Conservation (phyloP, 2,113 vertebrate species). For the Sinocyclocheilus anophthalmus region DNA sequence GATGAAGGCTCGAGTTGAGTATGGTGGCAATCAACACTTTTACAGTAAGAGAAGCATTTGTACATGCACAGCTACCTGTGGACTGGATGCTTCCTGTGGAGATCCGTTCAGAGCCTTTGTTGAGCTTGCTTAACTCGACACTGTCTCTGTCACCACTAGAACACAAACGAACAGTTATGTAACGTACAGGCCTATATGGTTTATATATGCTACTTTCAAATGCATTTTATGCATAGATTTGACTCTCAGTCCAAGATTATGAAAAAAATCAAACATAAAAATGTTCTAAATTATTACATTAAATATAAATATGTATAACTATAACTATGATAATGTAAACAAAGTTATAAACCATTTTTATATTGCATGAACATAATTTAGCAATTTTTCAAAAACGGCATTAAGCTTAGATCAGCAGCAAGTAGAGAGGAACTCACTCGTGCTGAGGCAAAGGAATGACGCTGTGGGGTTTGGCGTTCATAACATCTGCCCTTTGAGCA, state of each 20-base stretch:
- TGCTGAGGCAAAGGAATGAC: constrained; percentile 83
- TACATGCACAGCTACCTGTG: constrained; percentile 75
- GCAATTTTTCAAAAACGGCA: too few species aligned
- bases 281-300: too few species aligned
- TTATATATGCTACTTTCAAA: background rate
- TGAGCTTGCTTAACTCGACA: constrained; percentile 79
- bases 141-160: constrained; percentile 85
- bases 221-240: background rate
- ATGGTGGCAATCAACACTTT: background rate
- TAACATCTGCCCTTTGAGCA: constrained; percentile 85
- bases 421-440: constrained; percentile 61
- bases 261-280: background rate
- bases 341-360: too few species aligned
- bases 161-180: constrained; percentile 47
- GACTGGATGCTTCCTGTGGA: constrained; percentile 79
- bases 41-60: background rate
- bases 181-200: background rate
- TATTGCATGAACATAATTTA: too few species aligned
- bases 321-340: too few species aligned
- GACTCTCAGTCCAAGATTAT: background rate
- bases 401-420: too few species aligned
- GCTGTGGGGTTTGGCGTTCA: constrained; percentile 83
- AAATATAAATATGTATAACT: too few species aligned
- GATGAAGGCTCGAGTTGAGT: constrained; percentile 12
- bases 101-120: constrained; percentile 77